phyloP scores from a whole-genome alignment of 2,888 invertebrate genomes.

The Aproaerema taeniolella region DNA sequence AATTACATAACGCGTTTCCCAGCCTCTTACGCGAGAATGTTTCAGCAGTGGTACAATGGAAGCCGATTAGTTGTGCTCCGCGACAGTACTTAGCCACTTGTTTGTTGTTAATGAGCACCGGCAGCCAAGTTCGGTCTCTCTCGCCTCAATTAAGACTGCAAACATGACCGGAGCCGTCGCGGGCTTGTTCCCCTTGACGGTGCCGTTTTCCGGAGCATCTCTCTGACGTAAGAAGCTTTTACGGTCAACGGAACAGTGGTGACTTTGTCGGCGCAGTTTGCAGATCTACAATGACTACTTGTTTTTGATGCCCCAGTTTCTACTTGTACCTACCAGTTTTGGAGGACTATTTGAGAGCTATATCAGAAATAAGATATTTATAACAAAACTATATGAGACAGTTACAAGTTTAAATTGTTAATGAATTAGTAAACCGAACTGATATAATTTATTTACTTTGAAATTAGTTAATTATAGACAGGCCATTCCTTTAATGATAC shows the following conservation, averaged over 20 bases:
- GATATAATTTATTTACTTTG: no score
- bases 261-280: background rate
- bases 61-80: slow-evolving; percentile 67
- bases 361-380: no score
- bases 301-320: no score
- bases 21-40: slow-evolving; percentile 15
- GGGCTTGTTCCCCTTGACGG: slow-evolving; percentile 32
- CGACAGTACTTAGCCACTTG: slow-evolving; percentile 65
- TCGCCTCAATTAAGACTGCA: slow-evolving; percentile 71
- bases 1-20: slow-evolving; percentile 5
- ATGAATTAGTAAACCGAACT: no score
- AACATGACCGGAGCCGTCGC: slow-evolving; percentile 55
- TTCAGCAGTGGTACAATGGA: slow-evolving; percentile 38
- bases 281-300: no score
- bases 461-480: no score
- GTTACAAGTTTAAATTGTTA: no score
- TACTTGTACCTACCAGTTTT: no score
- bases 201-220: slow-evolving; percentile 4
- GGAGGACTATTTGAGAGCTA: no score
- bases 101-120: slow-evolving; percentile 74
- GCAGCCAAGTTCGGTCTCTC: slow-evolving; percentile 63
- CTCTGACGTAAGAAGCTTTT: slow-evolving; percentile 9
- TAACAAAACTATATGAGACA: no score
- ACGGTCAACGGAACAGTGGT: slow-evolving; percentile 6
- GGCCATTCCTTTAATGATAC: no score